These are phyloP conservation scores for Microcaecilia unicolor DNA, from an alignment of 2,797 vertebrate genomes.

Conservation along the genomic window DNA sequence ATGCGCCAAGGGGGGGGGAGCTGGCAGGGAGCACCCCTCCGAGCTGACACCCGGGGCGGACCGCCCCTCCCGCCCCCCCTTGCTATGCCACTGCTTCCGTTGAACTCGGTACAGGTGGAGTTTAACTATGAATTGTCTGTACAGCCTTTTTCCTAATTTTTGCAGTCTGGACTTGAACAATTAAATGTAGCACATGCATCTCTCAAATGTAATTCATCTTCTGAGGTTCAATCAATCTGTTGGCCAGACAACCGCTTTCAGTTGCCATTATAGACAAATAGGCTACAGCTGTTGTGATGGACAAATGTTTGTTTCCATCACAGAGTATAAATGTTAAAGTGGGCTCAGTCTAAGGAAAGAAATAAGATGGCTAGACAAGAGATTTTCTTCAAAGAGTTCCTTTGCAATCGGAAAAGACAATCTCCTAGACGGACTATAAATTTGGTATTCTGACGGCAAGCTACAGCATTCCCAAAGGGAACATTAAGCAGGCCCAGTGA, in stretches of 20 bases:
- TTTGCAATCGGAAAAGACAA: conserved; percentile 13
- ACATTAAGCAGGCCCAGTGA: neutral
- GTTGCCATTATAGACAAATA: neutral
- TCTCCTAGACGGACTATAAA: conserved; percentile 14
- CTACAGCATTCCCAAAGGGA: conserved; percentile 4
- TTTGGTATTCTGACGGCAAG: conserved; percentile 14
- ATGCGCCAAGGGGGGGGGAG: no score
- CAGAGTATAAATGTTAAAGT: conserved; percentile 15
- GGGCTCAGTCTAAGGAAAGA: conserved; percentile 5
- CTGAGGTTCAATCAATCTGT: no score
- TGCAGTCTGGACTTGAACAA: no score
- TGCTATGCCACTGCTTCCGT: no score
- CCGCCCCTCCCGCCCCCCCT: no score
- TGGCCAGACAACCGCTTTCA: neutral
- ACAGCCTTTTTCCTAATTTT: no score
- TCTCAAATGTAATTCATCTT: neutral
- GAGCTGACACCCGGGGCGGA: no score
- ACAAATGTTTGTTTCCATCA: neutral
- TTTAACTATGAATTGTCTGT: no score
- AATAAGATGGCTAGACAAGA: conserved; percentile 30
- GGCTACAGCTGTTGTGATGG: conserved; percentile 11
- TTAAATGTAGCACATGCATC: neutral
- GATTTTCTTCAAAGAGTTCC: conserved; percentile 36
- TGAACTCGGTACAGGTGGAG: no score
- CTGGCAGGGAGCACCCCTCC: no score